Conservation (phyloP, 2,113 vertebrate genomes). For the Grallaria varia region DNA sequence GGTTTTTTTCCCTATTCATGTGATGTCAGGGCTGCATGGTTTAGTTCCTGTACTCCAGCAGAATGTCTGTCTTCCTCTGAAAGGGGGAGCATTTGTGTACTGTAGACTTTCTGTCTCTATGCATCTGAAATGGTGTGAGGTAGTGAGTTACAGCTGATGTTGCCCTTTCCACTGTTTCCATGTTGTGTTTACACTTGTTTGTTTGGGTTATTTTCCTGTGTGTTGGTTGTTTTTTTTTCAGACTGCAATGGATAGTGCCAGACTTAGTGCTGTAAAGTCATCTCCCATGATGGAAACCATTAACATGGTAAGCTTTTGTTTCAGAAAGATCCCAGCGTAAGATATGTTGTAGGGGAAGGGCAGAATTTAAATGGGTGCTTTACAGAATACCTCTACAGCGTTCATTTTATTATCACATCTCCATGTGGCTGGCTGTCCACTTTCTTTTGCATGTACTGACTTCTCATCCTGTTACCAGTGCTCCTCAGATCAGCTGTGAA, state of each 20-base stretch:
- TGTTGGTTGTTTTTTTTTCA: conserved; percentile 19
- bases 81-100: background rate
- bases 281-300: conserved; percentile 99
- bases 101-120: background rate
- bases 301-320: conserved; percentile 85
- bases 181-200: background rate
- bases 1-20: background rate
- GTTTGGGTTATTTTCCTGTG: background rate
- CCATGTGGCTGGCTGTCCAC: background rate
- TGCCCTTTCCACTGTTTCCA: background rate
- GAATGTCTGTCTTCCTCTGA: background rate
- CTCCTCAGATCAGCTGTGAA: background rate
- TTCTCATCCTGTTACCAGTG: background rate
- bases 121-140: background rate
- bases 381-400: background rate
- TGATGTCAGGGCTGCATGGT: background rate
- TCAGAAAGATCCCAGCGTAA: background rate
- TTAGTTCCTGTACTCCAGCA: background rate
- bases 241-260: conserved; percentile 94
- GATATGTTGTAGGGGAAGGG: background rate
- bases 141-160: background rate
- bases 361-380: background rate
- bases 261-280: conserved; percentile 94
- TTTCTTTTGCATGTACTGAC: background rate
- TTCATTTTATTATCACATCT: background rate